Percentiles rank a stretch among this genome's conserved stretches.
Evolutionary conservation across 2,113 vertebrate genomes (phyloP).

Genomic region (Nothobranchius kuhntae): DNA sequence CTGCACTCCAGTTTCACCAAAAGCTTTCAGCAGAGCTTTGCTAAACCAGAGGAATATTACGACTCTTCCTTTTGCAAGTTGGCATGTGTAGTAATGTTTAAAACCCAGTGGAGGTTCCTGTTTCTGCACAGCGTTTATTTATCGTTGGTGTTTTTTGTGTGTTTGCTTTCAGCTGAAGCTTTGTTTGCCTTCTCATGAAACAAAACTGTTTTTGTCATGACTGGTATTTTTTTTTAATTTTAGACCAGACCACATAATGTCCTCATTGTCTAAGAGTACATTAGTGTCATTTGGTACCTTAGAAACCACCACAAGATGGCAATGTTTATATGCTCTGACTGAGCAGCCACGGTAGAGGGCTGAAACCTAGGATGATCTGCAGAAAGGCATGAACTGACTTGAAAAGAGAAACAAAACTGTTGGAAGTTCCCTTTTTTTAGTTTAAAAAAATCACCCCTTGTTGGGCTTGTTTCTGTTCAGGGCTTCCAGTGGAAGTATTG

Average conservation of each 20-base stretch:
- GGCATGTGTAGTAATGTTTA: conserved; percentile 18
- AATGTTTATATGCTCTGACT: conserved; percentile 69
- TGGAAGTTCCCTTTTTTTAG: conserved; percentile 50
- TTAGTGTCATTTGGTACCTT: conserved; percentile 37
- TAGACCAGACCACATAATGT: not conserved
- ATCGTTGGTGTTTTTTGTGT: not conserved
- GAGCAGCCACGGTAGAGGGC: conserved; percentile 47
- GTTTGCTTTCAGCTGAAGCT: not conserved
- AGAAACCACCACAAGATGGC: conserved; percentile 78
- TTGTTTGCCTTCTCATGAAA: not conserved
- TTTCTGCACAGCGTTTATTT: not conserved
- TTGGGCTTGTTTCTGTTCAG: conserved; percentile 24
- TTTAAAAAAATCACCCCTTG: conserved; percentile 5
- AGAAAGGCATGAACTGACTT: conserved; percentile 54
- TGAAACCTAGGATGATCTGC: conserved; percentile 56
- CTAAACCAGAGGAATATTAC: conserved; percentile 29
- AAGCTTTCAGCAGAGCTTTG: conserved; percentile 54
- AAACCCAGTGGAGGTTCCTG: conserved; percentile 9
- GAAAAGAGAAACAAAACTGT: conserved; percentile 72
- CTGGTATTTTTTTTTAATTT: conserved; percentile 3
- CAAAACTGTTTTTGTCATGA: not conserved
- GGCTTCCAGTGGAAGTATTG: conserved; percentile 52
- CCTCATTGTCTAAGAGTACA: conserved; percentile 22
- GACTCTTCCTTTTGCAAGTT: conserved; percentile 9
- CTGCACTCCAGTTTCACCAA: conserved; percentile 64